Base-by-base conservation (phyloP, 2,888 invertebrate genomes). In the Idaea aversata region DNA sequence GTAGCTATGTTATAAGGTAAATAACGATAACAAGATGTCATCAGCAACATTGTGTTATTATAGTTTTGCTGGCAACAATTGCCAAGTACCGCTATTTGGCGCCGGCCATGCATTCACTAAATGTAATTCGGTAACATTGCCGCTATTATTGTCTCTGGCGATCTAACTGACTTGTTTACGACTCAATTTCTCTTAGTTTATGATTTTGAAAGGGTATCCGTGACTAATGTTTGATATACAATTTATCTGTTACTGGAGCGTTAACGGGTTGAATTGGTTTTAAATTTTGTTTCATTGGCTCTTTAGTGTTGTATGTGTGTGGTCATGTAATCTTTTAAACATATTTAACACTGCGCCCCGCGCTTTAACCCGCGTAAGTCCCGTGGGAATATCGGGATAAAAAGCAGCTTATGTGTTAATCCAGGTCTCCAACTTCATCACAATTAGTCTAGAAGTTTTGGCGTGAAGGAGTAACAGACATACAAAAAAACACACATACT, bases 91-190 rank as follows among this genome's bases (percentile, higher is more conserved):
- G 73, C 71, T 69, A 72, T 75, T 71, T 79, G 81, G 78, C 80
- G 77, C 75, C 74, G 72, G 61, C 63, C 77, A 67, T 67, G 70
- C 68, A 62, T 70, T 65, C 68, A 73, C 75, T 70, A 67, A 75
- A 74, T 76, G 77, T 82, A 81, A 83, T 82, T 84, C 75, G 76
- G 84, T 79, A 80, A 74, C 80, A 75, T 78, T 83, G 78, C 80
- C 81, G 82, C 80, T 85, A 86, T 86, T 85, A 85, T 81, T 80
- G 80, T 82, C 80, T 76, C 75, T 69, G 67, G 72, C 66, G 72
- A 70, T 78, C 74, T 76, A 77, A 79, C 79, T 74, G 72, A 66
- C 74, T 75, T 79, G 77, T 82, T 79, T 79, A 80, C 74, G 77
- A 77, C 71, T 72, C 68, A 69, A 73, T 77, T 74, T 77, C 73